phyloP scores from a whole-genome alignment of 1,140 invertebrate species.

The Pachyrhynchus sulphureomaculatus region DNA sequence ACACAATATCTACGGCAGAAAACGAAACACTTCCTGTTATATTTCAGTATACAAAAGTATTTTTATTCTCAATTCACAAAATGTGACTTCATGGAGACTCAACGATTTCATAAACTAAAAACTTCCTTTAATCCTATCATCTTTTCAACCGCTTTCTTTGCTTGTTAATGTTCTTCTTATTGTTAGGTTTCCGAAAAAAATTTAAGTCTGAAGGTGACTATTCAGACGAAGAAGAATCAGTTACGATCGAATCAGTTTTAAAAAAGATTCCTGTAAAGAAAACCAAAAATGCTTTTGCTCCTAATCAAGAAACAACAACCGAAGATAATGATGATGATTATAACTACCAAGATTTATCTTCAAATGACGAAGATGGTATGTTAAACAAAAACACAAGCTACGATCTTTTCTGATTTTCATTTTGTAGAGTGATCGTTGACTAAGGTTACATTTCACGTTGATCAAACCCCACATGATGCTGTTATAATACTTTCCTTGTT shows the following conservation, averaged over 20 bases:
- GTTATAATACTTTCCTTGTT: neutral
- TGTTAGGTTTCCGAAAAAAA: constrained; percentile 19
- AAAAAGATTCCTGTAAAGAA: constrained; percentile 19
- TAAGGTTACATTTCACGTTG: no score
- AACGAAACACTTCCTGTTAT: no score
- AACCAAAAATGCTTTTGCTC: constrained; percentile 24
- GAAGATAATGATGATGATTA: constrained; percentile 33
- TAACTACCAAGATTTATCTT: constrained; percentile 24
- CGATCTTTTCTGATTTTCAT: neutral
- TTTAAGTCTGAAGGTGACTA: constrained; percentile 29
- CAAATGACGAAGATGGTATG: constrained; percentile 17
- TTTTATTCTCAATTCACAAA: no score
- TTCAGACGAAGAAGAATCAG: constrained; percentile 30
- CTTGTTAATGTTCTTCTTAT: neutral
- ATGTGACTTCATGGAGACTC: no score
- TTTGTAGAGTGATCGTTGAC: neutral
- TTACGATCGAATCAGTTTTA: neutral
- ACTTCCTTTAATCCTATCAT: neutral
- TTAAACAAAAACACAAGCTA: neutral
- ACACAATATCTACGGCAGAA: no score
- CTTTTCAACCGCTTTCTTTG: neutral
- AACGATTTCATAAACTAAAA: no score
- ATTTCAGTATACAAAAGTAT: no score
- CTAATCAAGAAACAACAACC: constrained; percentile 5
- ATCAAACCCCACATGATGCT: no score